Conservation (phyloP, 2,888 invertebrate genomes). For the Oscheius sp. region DNA sequence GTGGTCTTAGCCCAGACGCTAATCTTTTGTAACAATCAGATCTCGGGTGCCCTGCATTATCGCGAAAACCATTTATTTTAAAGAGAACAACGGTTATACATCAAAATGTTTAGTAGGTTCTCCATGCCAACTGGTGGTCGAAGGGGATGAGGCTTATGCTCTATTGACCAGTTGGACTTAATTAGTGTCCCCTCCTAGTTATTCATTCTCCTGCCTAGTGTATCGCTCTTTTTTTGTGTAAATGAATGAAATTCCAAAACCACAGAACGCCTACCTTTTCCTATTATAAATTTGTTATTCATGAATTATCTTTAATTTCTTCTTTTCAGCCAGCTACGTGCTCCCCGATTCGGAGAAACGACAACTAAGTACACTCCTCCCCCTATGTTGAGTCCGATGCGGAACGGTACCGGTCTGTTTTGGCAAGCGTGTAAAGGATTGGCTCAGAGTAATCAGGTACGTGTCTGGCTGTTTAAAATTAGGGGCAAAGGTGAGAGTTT, state of each 20-base stretch:
- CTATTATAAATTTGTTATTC: not conserved
- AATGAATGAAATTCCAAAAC: not conserved
- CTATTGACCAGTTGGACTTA: conserved; percentile 24
- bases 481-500: not conserved
- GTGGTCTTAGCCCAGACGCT: too few relatives aligned
- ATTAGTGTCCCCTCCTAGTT: conserved; percentile 7
- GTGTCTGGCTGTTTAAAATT: conserved; percentile 3
- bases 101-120: not conserved
- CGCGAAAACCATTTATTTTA: not conserved
- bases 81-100: too few relatives aligned
- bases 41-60: not conserved
- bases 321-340: conserved; percentile 56
- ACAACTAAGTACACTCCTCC: conserved; percentile 84
- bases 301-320: not conserved
- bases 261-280: not conserved
- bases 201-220: conserved; percentile 11
- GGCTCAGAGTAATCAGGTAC: conserved; percentile 29
- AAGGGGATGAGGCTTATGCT: not conserved
- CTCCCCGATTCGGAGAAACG: conserved; percentile 43
- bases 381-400: conserved; percentile 91
- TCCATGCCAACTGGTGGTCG: conserved; percentile 21
- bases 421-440: conserved; percentile 73
- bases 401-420: conserved; percentile 88
- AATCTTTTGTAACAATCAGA: too few relatives aligned
- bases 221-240: not conserved